Evolutionary conservation across 2,797 vertebrate species (phyloP).

Genomic region (Dicrostonyx torquatus): DNA sequence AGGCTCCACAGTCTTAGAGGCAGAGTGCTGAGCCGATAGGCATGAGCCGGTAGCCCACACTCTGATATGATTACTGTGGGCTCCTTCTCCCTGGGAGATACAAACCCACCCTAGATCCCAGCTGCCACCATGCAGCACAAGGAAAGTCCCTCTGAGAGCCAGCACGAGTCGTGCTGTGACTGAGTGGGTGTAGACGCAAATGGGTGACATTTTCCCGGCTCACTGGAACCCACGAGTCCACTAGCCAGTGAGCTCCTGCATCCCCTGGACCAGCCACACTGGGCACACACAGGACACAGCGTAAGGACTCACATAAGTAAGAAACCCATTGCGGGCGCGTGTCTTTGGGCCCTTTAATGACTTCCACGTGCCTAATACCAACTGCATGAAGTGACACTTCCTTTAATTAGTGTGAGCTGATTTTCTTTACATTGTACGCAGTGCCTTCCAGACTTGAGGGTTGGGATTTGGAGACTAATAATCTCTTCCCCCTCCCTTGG

Average conservation of each 20-base stretch:
- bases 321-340: no score
- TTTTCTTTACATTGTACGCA: slow-evolving; percentile 11
- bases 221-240: rapidly evolving
- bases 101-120: neutral
- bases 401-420: slow-evolving; percentile 21
- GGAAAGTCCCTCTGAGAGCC: neutral
- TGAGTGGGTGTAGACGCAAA: neutral
- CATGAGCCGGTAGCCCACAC: neutral
- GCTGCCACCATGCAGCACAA: rapidly evolving
- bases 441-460: neutral
- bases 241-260: neutral
- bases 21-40: rapidly evolving
- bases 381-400: neutral
- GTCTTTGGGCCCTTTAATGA: neutral
- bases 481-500: neutral
- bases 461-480: neutral
- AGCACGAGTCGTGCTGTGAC: neutral
- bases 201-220: neutral
- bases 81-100: neutral
- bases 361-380: neutral
- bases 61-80: neutral
- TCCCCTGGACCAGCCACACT: neutral
- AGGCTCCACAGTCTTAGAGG: no score
- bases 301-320: rapidly evolving
- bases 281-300: rapidly evolving